A percentile compares a stretch with the other conserved stretches of the same genome.
Conservation (phyloP, 2,888 invertebrate genomes). For the Sylvicola cinctus region DNA sequence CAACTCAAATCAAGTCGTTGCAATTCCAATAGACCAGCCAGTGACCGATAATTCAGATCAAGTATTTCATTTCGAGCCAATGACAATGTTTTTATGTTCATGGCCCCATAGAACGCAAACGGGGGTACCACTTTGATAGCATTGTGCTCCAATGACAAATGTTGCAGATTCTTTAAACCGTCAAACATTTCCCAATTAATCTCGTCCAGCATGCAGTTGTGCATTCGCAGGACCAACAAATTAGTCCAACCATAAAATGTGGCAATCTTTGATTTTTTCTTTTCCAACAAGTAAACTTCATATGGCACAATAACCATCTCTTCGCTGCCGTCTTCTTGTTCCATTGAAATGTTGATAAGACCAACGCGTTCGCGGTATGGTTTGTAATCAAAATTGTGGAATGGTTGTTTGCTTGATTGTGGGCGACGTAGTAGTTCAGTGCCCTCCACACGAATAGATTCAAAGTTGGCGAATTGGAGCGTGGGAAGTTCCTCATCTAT, state of each 20-base stretch:
- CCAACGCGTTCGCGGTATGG: slow-evolving; percentile 18
- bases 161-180: slow-evolving; percentile 34
- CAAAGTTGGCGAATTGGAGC: slow-evolving; percentile 32
- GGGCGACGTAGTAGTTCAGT: slow-evolving; percentile 20
- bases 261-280: slow-evolving; percentile 25
- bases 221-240: slow-evolving; percentile 35
- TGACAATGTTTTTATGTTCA: slow-evolving; percentile 38
- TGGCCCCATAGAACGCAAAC: slow-evolving; percentile 45
- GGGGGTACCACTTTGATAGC: slow-evolving; percentile 40
- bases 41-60: slow-evolving; percentile 39
- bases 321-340: slow-evolving; percentile 13
- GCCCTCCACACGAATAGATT: slow-evolving; percentile 26
- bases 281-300: slow-evolving; percentile 34
- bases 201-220: slow-evolving; percentile 35
- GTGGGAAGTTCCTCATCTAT: slow-evolving; percentile 27
- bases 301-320: slow-evolving; percentile 39
- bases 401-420: slow-evolving; percentile 17
- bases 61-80: slow-evolving; percentile 40
- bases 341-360: slow-evolving; percentile 11
- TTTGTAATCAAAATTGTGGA: slow-evolving; percentile 21
- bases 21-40: slow-evolving; percentile 41
- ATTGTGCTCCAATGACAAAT: slow-evolving; percentile 41
- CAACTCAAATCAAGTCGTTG: slow-evolving; percentile 41
- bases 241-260: slow-evolving; percentile 24
- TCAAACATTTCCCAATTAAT: slow-evolving; percentile 49